These are phyloP conservation scores for Galerucella pusilla DNA, from an alignment of 2,888 invertebrate species.

Conservation along the genomic window DNA sequence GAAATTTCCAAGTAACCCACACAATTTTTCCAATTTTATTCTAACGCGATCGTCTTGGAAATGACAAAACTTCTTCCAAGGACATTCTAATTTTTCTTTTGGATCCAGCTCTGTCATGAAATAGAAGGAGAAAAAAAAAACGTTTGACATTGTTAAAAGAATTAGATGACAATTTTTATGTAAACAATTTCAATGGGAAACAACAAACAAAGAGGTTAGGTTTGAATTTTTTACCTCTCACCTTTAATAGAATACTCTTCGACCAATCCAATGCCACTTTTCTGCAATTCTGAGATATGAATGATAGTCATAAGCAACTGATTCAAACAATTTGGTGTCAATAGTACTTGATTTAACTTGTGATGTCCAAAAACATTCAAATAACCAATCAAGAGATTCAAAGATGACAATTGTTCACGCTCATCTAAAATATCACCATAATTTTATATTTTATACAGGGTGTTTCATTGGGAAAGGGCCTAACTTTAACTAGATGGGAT, in stretches of 20 bases:
- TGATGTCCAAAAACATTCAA: slow-evolving; percentile 70
- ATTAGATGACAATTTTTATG: too few relatives aligned
- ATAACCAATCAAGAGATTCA: slow-evolving; percentile 77
- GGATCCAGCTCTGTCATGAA: slow-evolving; percentile 61
- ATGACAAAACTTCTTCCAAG: slow-evolving; percentile 76
- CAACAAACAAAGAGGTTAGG: too few relatives aligned
- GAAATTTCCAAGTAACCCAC: slow-evolving; percentile 68
- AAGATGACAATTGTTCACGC: slow-evolving; percentile 70
- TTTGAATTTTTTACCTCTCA: too few relatives aligned
- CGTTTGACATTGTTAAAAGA: background rate
- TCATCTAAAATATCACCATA: slow-evolving; percentile 67
- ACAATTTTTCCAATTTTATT: slow-evolving; percentile 68
- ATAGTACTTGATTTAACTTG: slow-evolving; percentile 70
- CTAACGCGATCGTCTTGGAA: slow-evolving; percentile 67
- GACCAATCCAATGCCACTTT: slow-evolving; percentile 65
- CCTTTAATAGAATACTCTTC: slow-evolving; percentile 64
- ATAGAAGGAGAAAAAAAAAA: slow-evolving; percentile 23
- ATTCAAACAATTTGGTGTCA: slow-evolving; percentile 68
- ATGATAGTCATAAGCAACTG: slow-evolving; percentile 70
- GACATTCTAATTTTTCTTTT: slow-evolving; percentile 60
- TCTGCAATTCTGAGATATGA: slow-evolving; percentile 68
- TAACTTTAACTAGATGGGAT: too few relatives aligned
- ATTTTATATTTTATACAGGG: background rate
- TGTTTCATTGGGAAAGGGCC: too few relatives aligned
- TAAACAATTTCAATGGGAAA: too few relatives aligned